phyloP scores from a whole-genome alignment of 2,888 invertebrate genomes.

The Pseudeuparius sepicola region DNA sequence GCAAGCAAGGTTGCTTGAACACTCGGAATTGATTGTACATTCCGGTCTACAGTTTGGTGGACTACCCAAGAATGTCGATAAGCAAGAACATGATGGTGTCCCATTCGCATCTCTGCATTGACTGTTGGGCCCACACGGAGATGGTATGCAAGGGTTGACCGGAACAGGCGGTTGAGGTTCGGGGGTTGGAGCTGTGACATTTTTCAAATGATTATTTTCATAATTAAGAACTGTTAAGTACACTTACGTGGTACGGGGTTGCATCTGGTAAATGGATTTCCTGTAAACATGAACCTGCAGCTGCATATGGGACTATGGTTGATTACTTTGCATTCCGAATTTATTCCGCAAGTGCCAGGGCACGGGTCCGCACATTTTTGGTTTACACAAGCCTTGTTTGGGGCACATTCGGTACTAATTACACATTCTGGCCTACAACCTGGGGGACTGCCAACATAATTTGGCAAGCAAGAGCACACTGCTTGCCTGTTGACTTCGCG shows the following conservation, averaged over 20 bases:
- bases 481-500: slow-evolving; percentile 50
- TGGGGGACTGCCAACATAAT: slow-evolving; percentile 51
- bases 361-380: slow-evolving; percentile 40
- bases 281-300: slow-evolving; percentile 43
- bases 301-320: slow-evolving; percentile 68
- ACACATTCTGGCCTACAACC: slow-evolving; percentile 49
- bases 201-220: not conserved
- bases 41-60: slow-evolving; percentile 64
- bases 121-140: slow-evolving; percentile 65
- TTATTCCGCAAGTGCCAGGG: slow-evolving; percentile 45
- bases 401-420: slow-evolving; percentile 45
- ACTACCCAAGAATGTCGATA: slow-evolving; percentile 53
- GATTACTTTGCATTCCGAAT: slow-evolving; percentile 41
- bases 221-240: too few relatives aligned
- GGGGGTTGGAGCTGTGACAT: slow-evolving; percentile 18
- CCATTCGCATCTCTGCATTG: slow-evolving; percentile 54
- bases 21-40: slow-evolving; percentile 63
- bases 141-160: slow-evolving; percentile 67
- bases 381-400: slow-evolving; percentile 36
- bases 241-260: slow-evolving; percentile 42
- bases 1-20: slow-evolving; percentile 63
- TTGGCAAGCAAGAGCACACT: slow-evolving; percentile 49
- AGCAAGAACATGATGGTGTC: slow-evolving; percentile 54
- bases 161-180: slow-evolving; percentile 24
- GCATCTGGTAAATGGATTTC: slow-evolving; percentile 67